A percentile compares a stretch with the other conserved stretches of the same genome.
These are phyloP conservation scores for Dolichomitus sp. DNA, from an alignment of 2,888 invertebrate species.

Conservation along the genomic window DNA sequence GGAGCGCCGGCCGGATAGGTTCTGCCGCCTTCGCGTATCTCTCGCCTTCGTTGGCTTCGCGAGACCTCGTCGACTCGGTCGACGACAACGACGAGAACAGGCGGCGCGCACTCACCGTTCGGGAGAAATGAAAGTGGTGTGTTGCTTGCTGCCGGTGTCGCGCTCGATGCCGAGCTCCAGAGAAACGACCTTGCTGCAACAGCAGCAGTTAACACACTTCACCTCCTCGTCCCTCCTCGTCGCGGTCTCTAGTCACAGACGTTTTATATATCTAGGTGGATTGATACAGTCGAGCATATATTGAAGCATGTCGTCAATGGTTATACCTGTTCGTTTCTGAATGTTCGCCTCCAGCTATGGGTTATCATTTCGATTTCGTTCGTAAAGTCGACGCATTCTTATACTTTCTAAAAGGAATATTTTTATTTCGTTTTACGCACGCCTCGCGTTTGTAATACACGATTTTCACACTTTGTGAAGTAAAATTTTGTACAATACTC, in stretches of 20 bases:
- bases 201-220: slow-evolving; percentile 3
- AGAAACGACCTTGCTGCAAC: slow-evolving; percentile 65
- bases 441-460: too few species aligned
- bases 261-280: slow-evolving; percentile 20
- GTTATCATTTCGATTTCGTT: slow-evolving; percentile 59
- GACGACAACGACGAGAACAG: slow-evolving; percentile 30
- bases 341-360: slow-evolving; percentile 37
- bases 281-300: not conserved
- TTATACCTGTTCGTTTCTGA: slow-evolving; percentile 16
- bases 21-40: slow-evolving; percentile 16
- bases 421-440: too few species aligned
- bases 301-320: not conserved
- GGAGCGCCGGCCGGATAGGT: slow-evolving; percentile 23
- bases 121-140: slow-evolving; percentile 65
- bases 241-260: slow-evolving; percentile 7
- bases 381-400: too few species aligned
- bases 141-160: slow-evolving; percentile 45
- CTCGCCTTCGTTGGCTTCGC: slow-evolving; percentile 23
- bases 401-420: too few species aligned
- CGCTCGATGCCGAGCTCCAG: slow-evolving; percentile 48
- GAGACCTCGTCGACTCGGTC: slow-evolving; percentile 7
- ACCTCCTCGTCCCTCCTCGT: slow-evolving; percentile 20
- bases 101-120: slow-evolving; percentile 16
- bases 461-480: too few species aligned
- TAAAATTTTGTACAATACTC: too few species aligned